phyloP scores from a whole-genome alignment of 2,888 invertebrate genomes.

The Ceriagrion tenellum region DNA sequence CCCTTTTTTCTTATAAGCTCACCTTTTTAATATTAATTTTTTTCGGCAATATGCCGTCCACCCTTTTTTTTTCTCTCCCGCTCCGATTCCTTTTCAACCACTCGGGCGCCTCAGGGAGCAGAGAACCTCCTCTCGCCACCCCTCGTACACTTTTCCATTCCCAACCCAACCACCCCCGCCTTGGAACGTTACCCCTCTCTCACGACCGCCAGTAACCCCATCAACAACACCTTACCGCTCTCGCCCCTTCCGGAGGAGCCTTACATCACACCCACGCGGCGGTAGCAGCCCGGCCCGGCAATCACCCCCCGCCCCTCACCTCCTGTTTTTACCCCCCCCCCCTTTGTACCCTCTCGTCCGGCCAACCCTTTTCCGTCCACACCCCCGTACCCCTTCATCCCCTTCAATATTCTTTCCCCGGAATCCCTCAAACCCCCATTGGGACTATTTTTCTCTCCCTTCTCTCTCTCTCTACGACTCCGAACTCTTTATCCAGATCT shows the following conservation, averaged over 20 bases:
- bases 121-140: not conserved
- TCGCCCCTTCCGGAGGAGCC: not conserved
- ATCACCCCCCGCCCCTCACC: not conserved
- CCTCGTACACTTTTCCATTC: not conserved
- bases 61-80: not conserved
- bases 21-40: not conserved
- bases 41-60: not conserved
- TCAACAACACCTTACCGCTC: conserved; percentile 31
- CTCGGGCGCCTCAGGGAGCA: not conserved
- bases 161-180: not conserved
- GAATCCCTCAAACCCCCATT: conserved; percentile 58
- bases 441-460: conserved; percentile 53
- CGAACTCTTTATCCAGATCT: conserved; percentile 44
- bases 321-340: not conserved
- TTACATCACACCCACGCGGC: conserved; percentile 20
- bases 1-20: not conserved
- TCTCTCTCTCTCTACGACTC: not conserved
- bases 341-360: not conserved
- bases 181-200: not conserved
- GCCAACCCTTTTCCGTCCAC: not conserved
- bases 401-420: conserved; percentile 52
- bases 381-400: conserved; percentile 14
- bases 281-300: not conserved
- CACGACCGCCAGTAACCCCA: conserved; percentile 8
- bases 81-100: not conserved